Evolutionary conservation across 2,113 vertebrate species (phyloP).

Genomic region (Cavia aperea): DNA sequence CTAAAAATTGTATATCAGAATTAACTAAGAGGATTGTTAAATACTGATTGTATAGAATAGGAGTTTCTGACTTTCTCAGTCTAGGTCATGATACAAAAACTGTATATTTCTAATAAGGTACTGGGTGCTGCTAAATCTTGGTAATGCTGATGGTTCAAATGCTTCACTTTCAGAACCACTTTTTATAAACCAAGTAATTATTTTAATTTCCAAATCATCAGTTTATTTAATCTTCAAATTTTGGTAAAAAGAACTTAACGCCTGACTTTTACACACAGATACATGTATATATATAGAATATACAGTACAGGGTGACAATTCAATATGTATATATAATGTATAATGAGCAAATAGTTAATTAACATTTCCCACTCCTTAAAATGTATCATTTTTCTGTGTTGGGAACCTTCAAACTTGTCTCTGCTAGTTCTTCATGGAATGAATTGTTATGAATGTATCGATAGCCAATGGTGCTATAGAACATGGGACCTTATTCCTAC

Average conservation of each 20-base stretch:
- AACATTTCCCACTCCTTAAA: neutral
- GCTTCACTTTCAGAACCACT: neutral
- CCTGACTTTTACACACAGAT: neutral
- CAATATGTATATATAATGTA: neutral
- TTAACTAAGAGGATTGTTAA: neutral
- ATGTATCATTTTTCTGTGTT: neutral
- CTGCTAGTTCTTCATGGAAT: neutral
- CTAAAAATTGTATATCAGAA: neutral
- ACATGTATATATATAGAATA: neutral
- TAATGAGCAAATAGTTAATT: neutral
- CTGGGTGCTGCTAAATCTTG: neutral
- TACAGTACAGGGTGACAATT: neutral
- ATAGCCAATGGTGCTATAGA: neutral
- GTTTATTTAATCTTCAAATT: neutral
- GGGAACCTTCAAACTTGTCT: neutral
- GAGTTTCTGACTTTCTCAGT: neutral
- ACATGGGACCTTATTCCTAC: neutral
- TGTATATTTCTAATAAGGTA: neutral
- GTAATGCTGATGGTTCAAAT: neutral
- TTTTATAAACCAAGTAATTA: neutral
- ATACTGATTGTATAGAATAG: neutral
- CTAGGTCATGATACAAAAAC: neutral
- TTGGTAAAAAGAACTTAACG: neutral
- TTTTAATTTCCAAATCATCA: neutral
- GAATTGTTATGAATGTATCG: neutral